A percentile compares a stretch with the other conserved stretches of the same genome.
Conservation (phyloP, 64 coral and sea anemone species). For the Montipora cactus region DNA sequence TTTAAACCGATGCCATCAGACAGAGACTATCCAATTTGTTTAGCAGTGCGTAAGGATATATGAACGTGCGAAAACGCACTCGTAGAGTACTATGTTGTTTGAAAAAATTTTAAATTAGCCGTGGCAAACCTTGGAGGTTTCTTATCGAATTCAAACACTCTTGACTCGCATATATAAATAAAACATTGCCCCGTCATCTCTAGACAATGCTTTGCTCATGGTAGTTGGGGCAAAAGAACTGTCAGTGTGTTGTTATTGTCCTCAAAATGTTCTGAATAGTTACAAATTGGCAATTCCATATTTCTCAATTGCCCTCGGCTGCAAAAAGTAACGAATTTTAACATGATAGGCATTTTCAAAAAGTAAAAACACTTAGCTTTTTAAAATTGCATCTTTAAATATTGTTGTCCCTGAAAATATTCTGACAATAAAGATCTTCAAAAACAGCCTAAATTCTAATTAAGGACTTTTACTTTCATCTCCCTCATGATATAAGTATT, state of each 20-base stretch:
- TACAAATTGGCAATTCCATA: not conserved
- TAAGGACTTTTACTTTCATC: too few species aligned
- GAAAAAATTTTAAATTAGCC: too few species aligned
- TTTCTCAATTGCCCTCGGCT: not conserved
- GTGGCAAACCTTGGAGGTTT: not conserved
- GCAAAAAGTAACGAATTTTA: not conserved
- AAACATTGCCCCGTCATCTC: not conserved
- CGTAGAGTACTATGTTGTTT: not conserved
- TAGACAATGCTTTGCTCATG: slow-evolving; percentile 6
- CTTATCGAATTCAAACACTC: not conserved
- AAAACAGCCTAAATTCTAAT: too few species aligned
- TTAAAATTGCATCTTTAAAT: not conserved
- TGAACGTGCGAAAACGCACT: not conserved
- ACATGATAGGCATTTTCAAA: not conserved
- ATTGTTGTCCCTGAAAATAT: too few species aligned
- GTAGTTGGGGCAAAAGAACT: not conserved
- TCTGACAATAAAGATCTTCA: too few species aligned
- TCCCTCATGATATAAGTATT: too few species aligned
- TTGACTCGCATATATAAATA: slow-evolving; percentile 22
- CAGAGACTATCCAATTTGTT: not conserved
- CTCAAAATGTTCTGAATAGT: slow-evolving; percentile 14
- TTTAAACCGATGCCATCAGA: not conserved
- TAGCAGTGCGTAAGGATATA: not conserved
- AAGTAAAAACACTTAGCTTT: not conserved
- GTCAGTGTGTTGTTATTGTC: not conserved